These are phyloP conservation scores for Papilio dardanus DNA, from an alignment of 1,140 invertebrate genomes.

Conservation along the genomic window DNA sequence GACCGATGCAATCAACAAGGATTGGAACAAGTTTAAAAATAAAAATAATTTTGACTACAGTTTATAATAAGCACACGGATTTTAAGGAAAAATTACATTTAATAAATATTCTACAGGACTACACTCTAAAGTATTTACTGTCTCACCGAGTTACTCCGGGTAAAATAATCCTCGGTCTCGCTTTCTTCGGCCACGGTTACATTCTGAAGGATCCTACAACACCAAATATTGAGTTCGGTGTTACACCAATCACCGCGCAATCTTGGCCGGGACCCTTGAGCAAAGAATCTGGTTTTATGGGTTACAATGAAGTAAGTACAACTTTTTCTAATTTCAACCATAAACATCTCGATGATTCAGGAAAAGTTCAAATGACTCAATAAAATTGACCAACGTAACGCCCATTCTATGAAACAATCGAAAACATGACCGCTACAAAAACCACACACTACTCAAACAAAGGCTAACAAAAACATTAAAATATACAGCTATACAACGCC, in stretches of 20 bases:
- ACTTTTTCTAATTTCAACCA: background rate
- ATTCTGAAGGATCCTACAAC: slow-evolving; percentile 35
- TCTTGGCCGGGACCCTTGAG: slow-evolving; percentile 90
- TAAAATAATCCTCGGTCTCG: slow-evolving; percentile 32
- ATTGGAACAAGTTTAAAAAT: background rate
- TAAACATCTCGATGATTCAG: too few relatives aligned
- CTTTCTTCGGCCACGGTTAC: slow-evolving; percentile 34
- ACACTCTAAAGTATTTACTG: slow-evolving; percentile 58
- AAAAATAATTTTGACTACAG: background rate
- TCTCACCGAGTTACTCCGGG: slow-evolving; percentile 60
- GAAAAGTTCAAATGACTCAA: too few relatives aligned
- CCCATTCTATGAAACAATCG: background rate
- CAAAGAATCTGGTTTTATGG: slow-evolving; percentile 91
- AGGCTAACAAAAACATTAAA: background rate
- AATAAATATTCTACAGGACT: slow-evolving; percentile 32
- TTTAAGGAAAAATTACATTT: background rate
- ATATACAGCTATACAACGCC: background rate
- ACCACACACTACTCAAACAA: background rate
- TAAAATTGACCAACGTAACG: background rate
- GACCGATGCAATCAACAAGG: too few relatives aligned
- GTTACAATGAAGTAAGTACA: slow-evolving; percentile 90
- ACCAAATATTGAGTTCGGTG: slow-evolving; percentile 53
- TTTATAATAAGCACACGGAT: background rate
- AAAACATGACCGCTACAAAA: background rate
- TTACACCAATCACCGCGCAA: slow-evolving; percentile 75